Evolutionary conservation across 2,113 vertebrate species (phyloP).

Genomic region (Psittacus erithacus): DNA sequence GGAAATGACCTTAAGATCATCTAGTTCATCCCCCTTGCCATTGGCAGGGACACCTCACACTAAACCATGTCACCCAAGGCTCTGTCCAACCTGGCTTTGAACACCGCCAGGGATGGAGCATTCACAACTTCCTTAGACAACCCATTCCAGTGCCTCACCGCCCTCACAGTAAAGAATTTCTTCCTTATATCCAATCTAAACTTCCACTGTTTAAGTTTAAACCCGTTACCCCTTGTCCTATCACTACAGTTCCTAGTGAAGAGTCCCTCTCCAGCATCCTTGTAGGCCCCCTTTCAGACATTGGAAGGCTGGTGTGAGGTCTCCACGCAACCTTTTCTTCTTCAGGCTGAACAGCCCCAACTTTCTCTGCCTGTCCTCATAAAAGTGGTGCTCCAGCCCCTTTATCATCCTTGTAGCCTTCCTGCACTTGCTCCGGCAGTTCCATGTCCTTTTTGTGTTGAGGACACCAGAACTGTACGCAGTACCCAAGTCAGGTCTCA

Average conservation of each 20-base stretch:
- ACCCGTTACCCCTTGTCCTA: background rate
- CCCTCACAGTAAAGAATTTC: background rate
- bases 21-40: background rate
- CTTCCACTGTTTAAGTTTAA: background rate
- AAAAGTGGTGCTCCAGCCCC: background rate
- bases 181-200: background rate
- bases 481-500: background rate
- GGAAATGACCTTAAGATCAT: background rate
- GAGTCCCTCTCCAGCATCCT: background rate
- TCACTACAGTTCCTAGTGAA: background rate
- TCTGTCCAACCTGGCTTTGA: background rate
- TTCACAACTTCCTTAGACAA: background rate
- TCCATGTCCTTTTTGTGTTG: background rate
- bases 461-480: background rate
- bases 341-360: background rate
- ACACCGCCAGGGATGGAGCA: background rate
- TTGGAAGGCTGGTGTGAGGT: background rate
- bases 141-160: background rate
- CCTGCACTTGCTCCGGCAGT: background rate
- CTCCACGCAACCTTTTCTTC: background rate
- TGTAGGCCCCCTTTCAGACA: background rate
- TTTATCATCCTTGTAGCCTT: background rate
- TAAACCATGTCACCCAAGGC: background rate
- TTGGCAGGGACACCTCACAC: background rate
- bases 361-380: background rate